Conservation (phyloP, 2,888 invertebrate species). For the Euclidia mi region DNA sequence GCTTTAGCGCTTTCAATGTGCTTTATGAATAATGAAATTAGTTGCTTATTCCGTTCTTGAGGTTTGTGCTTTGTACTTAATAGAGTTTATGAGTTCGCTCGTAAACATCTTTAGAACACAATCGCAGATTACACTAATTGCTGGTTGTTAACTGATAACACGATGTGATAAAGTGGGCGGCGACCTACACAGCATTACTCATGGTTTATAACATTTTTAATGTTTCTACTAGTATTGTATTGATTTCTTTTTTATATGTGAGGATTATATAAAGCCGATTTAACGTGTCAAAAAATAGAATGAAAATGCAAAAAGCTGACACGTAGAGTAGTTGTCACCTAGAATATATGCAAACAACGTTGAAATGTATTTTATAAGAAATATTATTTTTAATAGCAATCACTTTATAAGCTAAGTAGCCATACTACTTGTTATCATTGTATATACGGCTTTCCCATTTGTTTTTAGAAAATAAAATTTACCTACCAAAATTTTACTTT, state of each 20-base stretch:
- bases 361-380: too few relatives aligned
- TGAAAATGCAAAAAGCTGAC: too few relatives aligned
- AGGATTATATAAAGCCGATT: too few relatives aligned
- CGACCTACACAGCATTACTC: not conserved
- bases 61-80: slow-evolving; percentile 83
- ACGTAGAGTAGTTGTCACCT: too few relatives aligned
- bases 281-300: too few relatives aligned
- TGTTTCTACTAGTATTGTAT: not conserved
- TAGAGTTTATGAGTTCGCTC: slow-evolving; percentile 80
- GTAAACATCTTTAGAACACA: slow-evolving; percentile 74
- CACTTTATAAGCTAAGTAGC: too few relatives aligned
- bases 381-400: too few relatives aligned
- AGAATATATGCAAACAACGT: too few relatives aligned
- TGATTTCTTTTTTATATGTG: not conserved
- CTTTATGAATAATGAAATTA: slow-evolving; percentile 90
- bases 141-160: slow-evolving; percentile 46
- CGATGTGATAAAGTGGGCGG: slow-evolving; percentile 23
- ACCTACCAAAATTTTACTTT: too few relatives aligned
- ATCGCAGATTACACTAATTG: slow-evolving; percentile 67
- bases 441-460: too few relatives aligned
- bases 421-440: too few relatives aligned
- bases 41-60: slow-evolving; percentile 87
- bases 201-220: not conserved
- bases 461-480: too few relatives aligned
- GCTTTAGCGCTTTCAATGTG: slow-evolving; percentile 89